Evolutionary conservation across 2,797 vertebrate species (phyloP).

Genomic region (Coregonus ussuriensis): DNA sequence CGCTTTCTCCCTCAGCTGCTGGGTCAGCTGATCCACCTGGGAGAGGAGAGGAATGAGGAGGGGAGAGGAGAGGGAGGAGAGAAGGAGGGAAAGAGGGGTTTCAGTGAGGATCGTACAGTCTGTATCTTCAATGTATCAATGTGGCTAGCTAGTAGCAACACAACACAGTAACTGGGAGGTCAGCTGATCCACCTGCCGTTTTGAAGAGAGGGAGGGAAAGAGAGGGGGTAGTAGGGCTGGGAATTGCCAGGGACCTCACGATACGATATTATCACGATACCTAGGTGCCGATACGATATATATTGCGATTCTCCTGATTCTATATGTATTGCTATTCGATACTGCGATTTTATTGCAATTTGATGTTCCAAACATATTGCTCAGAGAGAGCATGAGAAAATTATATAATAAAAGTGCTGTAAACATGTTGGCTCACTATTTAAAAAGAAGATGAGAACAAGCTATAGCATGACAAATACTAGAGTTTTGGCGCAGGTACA

Average conservation of each 20-base stretch:
- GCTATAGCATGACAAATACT: too few relatives aligned
- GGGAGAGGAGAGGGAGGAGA: slow-evolving; percentile 1
- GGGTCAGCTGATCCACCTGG: slow-evolving; percentile 90
- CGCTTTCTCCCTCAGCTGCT: slow-evolving; percentile 92
- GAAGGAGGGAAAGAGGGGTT: background rate
- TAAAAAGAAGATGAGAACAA: too few relatives aligned
- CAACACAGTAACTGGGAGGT: background rate
- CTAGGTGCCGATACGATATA: too few relatives aligned
- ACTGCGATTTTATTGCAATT: too few relatives aligned
- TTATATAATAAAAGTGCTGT: too few relatives aligned
- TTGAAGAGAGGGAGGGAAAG: background rate
- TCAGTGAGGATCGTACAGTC: background rate
- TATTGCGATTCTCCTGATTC: too few relatives aligned
- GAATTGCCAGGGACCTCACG: background rate
- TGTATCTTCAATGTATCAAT: background rate
- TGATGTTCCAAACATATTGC: too few relatives aligned
- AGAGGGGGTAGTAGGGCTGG: background rate
- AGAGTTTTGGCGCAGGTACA: too few relatives aligned
- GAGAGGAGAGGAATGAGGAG: slow-evolving; percentile 24
- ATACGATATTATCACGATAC: too few relatives aligned
- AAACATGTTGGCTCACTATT: too few relatives aligned
- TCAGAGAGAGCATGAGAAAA: too few relatives aligned
- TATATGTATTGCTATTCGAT: too few relatives aligned
- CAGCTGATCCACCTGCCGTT: slow-evolving; percentile 6
- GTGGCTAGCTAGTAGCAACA: slow-evolving; percentile 11